Evolutionary conservation across 1,140 invertebrate species (phyloP), one percentile per base, ranked within the genome.

Genomic region (Musca vetustissima): DNA sequence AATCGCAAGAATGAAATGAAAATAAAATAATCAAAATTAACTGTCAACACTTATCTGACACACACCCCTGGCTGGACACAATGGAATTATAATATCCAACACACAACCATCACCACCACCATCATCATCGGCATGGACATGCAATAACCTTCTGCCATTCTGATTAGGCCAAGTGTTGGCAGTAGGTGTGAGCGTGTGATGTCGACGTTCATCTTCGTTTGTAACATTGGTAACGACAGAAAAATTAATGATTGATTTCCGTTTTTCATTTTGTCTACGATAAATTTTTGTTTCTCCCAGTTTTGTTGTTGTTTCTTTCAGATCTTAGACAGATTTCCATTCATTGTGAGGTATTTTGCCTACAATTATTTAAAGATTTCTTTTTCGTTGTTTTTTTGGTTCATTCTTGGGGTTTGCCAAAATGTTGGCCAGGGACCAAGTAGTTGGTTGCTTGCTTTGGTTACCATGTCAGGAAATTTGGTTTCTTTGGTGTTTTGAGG

Each of bases 201-300:
- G 15, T 25, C 11, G 53, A 1, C 11, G 50, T 43, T 28, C 8
- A 2, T 36, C 8, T 24, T 25, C 48, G 52, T 24, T 25, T 32
- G 52, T 68, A 49, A 47, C 55, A 17, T 50, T 57, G 66, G 49
- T 70, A 70, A 70, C 69, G 66, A 67, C 66, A 70, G 69, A 68
- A 70, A 61, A 70, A 70, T 70, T 70, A 70, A 70, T 70, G 69
- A 70, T 70, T 70, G 69, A 70, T 70, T 70, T 70, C 69, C 69
- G 69, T 70, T 70, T 61, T 59, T 47, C 68, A 53, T 66, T 66
- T 50, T 43, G 66, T 53, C 36, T 65, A 25, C 43, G 36, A 48
- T 14, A 7, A 17, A 17, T 43, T 25, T 32, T 2, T n/a, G 55
- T 59, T 59, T 24, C 3, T 48, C 19, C 11, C 36, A 43, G 6